Evolutionary conservation across 2,888 invertebrate genomes (phyloP).

Genomic region (Aplocera efformata): DNA sequence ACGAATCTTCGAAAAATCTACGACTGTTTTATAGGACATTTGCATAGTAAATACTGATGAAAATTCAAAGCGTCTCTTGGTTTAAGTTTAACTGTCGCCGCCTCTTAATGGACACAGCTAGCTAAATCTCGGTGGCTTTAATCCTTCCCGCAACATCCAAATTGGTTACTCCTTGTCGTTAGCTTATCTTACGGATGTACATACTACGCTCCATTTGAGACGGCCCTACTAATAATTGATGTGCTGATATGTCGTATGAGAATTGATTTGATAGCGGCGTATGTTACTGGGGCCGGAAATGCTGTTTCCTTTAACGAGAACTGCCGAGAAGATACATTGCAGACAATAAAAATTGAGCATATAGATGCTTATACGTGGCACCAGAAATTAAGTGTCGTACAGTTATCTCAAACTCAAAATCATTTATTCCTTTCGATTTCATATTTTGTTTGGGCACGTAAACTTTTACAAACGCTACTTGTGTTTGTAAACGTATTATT

Average conservation of each 20-base stretch:
- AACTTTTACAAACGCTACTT: too few relatives aligned
- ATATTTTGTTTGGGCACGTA: too few relatives aligned
- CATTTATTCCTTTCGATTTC: too few relatives aligned
- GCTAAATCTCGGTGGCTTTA: conserved; percentile 53
- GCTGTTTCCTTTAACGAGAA: too few relatives aligned
- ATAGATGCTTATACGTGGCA: too few relatives aligned
- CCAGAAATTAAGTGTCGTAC: too few relatives aligned
- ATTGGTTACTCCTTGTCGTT: conserved; percentile 53
- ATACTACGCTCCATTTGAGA: conserved; percentile 26
- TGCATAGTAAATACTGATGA: conserved; percentile 50
- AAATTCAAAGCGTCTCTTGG: conserved; percentile 48
- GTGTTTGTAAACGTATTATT: too few relatives aligned
- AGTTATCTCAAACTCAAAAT: too few relatives aligned
- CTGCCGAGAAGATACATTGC: too few relatives aligned
- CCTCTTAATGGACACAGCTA: conserved; percentile 51
- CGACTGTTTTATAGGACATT: conserved; percentile 38
- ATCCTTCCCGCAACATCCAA: conserved; percentile 51
- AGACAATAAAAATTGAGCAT: too few relatives aligned
- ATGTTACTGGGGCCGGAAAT: not conserved
- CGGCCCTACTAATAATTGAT: conserved; percentile 23
- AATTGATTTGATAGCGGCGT: not conserved
- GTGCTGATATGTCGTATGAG: conserved; percentile 16
- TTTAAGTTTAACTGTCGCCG: conserved; percentile 50
- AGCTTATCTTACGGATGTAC: conserved; percentile 46
- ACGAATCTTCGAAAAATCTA: conserved; percentile 37